Percentiles rank a stretch among this genome's conserved stretches.
Conservation (phyloP, 2,113 vertebrate species). For the Rhinogobius similis region DNA sequence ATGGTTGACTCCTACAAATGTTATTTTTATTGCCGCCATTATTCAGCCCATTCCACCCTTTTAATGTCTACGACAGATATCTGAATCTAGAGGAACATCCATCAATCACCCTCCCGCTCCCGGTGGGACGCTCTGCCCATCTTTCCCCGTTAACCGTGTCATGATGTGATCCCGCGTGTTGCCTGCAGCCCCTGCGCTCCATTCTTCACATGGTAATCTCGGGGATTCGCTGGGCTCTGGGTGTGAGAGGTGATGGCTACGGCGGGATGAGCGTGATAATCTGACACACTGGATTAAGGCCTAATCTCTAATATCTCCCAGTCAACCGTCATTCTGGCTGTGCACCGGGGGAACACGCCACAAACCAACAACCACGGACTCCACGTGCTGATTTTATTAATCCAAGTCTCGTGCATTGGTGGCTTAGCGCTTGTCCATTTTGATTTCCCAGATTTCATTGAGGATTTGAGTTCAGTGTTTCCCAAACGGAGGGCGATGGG, state of each 20-base stretch:
- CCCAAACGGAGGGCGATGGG: neutral
- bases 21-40: slow-evolving; percentile 26
- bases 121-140: slow-evolving; percentile 23
- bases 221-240: slow-evolving; percentile 69
- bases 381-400: slow-evolving; percentile 68
- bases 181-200: slow-evolving; percentile 43
- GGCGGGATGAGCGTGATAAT: slow-evolving; percentile 76
- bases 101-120: slow-evolving; percentile 33
- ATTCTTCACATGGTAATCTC: slow-evolving; percentile 63
- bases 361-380: slow-evolving; percentile 8
- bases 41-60: slow-evolving; percentile 11
- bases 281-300: slow-evolving; percentile 75
- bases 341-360: slow-evolving; percentile 59
- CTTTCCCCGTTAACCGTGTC: slow-evolving; percentile 21
- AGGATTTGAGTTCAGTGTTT: slow-evolving; percentile 17
- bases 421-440: slow-evolving; percentile 69
- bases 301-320: slow-evolving; percentile 75
- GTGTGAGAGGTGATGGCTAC: slow-evolving; percentile 74
- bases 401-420: slow-evolving; percentile 52
- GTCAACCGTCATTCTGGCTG: slow-evolving; percentile 33
- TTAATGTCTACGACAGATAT: slow-evolving; percentile 12
- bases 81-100: slow-evolving; percentile 25
- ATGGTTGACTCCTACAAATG: slow-evolving; percentile 7
- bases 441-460: slow-evolving; percentile 63
- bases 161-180: slow-evolving; percentile 42